Percentiles rank a stretch among this genome's conserved stretches.
Conservation (phyloP, 1,140 invertebrate species). For the Cecropterus lyciades region DNA sequence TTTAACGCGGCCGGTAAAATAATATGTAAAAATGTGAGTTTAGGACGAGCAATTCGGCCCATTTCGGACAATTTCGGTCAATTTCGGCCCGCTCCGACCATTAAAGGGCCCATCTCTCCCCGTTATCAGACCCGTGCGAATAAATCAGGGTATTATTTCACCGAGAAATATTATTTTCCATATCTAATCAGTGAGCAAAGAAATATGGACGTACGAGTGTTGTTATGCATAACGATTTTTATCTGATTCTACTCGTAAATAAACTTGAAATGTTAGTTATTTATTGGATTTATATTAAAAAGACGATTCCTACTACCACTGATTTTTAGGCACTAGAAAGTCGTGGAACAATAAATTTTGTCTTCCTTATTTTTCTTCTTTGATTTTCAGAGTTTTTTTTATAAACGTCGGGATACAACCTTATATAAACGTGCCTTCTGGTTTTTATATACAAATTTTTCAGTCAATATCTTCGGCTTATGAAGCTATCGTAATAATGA, state of each 20-base stretch:
- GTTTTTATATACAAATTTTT: no score
- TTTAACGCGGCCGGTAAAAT: slow-evolving; percentile 68
- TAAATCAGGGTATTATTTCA: slow-evolving; percentile 76
- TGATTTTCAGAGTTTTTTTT: no score
- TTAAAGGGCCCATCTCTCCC: slow-evolving; percentile 67
- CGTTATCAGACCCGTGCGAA: slow-evolving; percentile 65
- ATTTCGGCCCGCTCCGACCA: slow-evolving; percentile 61
- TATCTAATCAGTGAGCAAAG: slow-evolving; percentile 73
- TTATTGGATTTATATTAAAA: no score
- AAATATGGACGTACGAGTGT: slow-evolving; percentile 58
- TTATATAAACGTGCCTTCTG: no score
- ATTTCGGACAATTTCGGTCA: slow-evolving; percentile 63
- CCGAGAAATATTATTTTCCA: slow-evolving; percentile 67
- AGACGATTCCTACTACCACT: no score
- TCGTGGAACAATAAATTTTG: no score
- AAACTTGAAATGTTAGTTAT: no score
- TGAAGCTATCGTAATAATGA: no score
- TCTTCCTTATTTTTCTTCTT: no score
- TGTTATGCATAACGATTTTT: slow-evolving; percentile 48
- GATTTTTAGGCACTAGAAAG: no score
- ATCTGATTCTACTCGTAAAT: slow-evolving; percentile 22
- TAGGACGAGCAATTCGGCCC: slow-evolving; percentile 50
- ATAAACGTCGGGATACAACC: no score
- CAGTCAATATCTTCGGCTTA: no score
- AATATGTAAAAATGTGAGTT: slow-evolving; percentile 74